Conservation (phyloP, 2,888 invertebrate species). For the Drosophila macrothrix region DNA sequence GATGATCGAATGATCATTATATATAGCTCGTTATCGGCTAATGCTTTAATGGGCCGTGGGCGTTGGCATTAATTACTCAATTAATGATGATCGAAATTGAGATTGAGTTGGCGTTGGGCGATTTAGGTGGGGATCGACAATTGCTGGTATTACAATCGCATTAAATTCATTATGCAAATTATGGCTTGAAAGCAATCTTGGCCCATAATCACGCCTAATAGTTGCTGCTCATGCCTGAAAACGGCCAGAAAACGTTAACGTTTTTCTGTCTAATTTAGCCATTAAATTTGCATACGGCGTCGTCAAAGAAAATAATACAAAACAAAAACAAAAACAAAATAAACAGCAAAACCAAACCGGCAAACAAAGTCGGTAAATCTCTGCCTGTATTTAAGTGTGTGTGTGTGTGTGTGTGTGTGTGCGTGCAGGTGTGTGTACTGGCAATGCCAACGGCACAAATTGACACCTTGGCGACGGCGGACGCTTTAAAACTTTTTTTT, state of each 20-base stretch:
- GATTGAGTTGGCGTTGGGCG: not conserved
- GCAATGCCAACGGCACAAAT: conserved; percentile 69
- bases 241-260: conserved; percentile 40
- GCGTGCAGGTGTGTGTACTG: conserved; percentile 20
- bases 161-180: conserved; percentile 77
- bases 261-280: conserved; percentile 75
- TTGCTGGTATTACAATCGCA: conserved; percentile 58
- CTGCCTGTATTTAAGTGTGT: not conserved
- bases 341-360: conserved; percentile 5
- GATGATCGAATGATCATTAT: conserved; percentile 19
- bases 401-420: conserved; percentile 7
- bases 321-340: conserved; percentile 29
- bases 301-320: conserved; percentile 49
- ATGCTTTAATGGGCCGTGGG: conserved; percentile 48
- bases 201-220: conserved; percentile 65
- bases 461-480: conserved; percentile 72
- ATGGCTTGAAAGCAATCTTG: conserved; percentile 52
- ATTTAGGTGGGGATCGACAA: conserved; percentile 29
- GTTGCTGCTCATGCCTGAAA: conserved; percentile 39
- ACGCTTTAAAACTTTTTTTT: conserved; percentile 15
- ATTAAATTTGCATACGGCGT: conserved; percentile 78
- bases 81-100: conserved; percentile 51
- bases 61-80: conserved; percentile 79
- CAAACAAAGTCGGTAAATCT: conserved; percentile 12
- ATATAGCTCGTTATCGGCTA: conserved; percentile 47